Evolutionary conservation across 2,888 invertebrate species (phyloP).

Genomic region (Ferdinandea cuprea): DNA sequence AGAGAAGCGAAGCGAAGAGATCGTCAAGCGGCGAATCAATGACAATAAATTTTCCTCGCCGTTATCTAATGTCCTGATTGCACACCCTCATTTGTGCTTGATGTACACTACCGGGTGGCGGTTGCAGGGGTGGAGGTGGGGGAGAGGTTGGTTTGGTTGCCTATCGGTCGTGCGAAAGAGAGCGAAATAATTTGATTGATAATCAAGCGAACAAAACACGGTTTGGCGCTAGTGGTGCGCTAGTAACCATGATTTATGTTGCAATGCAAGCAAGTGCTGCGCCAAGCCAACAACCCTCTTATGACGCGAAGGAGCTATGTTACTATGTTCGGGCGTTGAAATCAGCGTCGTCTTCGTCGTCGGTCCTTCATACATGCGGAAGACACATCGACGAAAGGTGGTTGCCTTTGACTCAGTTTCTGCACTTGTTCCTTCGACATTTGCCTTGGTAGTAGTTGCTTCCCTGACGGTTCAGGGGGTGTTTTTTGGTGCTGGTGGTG

Average conservation of each 20-base stretch:
- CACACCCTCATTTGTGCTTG: slow-evolving; percentile 74
- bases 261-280: slow-evolving; percentile 63
- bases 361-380: slow-evolving; percentile 15
- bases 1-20: slow-evolving; percentile 59
- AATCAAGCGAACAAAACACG: slow-evolving; percentile 73
- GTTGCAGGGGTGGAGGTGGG: slow-evolving; percentile 5
- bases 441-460: slow-evolving; percentile 12
- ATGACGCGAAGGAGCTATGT: slow-evolving; percentile 40
- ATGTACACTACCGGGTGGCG: slow-evolving; percentile 56
- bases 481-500: slow-evolving; percentile 48
- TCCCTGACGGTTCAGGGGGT: background rate
- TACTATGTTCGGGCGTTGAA: slow-evolving; percentile 29
- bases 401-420: slow-evolving; percentile 64
- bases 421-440: slow-evolving; percentile 44
- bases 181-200: slow-evolving; percentile 75
- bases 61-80: slow-evolving; percentile 75
- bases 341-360: slow-evolving; percentile 21
- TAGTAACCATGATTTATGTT: slow-evolving; percentile 72
- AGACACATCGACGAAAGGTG: slow-evolving; percentile 73
- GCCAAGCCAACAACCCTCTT: slow-evolving; percentile 52
- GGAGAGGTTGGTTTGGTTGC: no score
- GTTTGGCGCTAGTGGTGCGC: slow-evolving; percentile 46
- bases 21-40: slow-evolving; percentile 74
- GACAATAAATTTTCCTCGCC: slow-evolving; percentile 73
- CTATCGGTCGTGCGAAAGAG: slow-evolving; percentile 65